Conservation (phyloP, 2,113 vertebrate genomes). For the Pseudopipra pipra region DNA sequence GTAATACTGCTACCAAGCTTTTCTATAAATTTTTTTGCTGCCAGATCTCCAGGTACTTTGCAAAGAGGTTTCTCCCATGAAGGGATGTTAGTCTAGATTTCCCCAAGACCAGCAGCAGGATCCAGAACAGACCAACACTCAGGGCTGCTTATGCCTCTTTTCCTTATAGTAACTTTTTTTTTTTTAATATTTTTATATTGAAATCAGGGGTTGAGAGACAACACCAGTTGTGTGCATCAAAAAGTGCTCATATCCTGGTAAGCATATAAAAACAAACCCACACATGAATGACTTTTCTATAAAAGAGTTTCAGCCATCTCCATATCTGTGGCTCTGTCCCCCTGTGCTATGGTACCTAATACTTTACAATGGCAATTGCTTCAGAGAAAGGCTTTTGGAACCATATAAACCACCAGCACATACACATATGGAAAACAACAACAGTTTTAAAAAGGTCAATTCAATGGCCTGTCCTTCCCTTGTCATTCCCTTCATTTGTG, state of each 20-base stretch:
- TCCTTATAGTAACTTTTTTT: accelerated
- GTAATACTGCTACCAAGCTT: not conserved
- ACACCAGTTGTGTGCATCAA: not conserved
- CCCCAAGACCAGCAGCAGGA: not conserved
- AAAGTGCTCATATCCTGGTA: not conserved
- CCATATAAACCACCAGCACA: not conserved
- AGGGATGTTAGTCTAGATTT: not conserved
- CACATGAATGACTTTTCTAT: not conserved
- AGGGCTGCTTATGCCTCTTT: not conserved
- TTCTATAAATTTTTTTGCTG: not conserved
- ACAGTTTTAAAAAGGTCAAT: not conserved
- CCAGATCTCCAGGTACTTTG: not conserved
- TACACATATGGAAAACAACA: not conserved
- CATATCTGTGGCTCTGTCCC: not conserved
- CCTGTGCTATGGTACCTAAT: not conserved
- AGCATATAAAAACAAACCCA: not conserved
- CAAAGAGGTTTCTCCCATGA: not conserved
- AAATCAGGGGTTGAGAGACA: not conserved
- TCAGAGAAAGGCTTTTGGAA: not conserved
- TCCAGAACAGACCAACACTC: not conserved
- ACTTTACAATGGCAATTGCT: not conserved
- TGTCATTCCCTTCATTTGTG: not conserved
- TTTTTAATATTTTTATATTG: not conserved
- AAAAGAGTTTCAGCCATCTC: not conserved
- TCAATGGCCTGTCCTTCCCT: not conserved